Conservation (phyloP, 2,113 vertebrate genomes). For the Marmota monax region DNA sequence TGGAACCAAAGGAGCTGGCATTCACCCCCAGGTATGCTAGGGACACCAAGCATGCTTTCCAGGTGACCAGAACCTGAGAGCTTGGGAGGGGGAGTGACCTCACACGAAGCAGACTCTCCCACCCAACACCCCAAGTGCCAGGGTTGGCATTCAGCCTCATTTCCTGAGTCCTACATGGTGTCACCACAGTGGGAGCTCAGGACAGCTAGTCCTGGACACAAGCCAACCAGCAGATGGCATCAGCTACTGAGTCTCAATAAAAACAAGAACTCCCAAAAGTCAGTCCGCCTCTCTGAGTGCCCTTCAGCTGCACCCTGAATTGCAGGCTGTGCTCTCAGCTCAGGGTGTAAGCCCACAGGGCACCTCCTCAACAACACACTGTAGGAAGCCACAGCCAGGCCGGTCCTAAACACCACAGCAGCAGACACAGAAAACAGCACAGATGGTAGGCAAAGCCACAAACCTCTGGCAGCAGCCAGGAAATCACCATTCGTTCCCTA, state of each 20-base stretch:
- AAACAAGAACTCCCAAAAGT: background rate
- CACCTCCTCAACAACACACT: background rate
- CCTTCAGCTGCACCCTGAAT: background rate
- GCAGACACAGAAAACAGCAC: background rate
- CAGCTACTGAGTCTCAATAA: background rate
- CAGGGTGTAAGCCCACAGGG: background rate
- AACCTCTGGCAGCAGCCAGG: background rate
- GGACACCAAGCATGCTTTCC: too few species aligned
- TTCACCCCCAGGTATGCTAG: background rate
- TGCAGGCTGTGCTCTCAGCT: background rate
- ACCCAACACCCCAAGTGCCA: fast-evolving
- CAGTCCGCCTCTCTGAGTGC: background rate
- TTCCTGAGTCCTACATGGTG: background rate
- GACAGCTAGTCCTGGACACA: background rate
- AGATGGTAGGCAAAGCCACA: background rate
- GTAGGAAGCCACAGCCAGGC: background rate
- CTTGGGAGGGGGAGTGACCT: background rate
- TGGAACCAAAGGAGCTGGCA: background rate
- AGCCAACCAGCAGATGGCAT: background rate
- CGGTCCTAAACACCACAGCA: background rate
- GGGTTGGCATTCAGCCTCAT: fast-evolving
- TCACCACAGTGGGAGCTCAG: background rate
- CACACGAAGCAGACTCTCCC: background rate
- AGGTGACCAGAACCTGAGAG: background rate
- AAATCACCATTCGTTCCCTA: background rate